Base-by-base conservation (phyloP, 2,113 vertebrate genomes). In the Myotis davidii region DNA sequence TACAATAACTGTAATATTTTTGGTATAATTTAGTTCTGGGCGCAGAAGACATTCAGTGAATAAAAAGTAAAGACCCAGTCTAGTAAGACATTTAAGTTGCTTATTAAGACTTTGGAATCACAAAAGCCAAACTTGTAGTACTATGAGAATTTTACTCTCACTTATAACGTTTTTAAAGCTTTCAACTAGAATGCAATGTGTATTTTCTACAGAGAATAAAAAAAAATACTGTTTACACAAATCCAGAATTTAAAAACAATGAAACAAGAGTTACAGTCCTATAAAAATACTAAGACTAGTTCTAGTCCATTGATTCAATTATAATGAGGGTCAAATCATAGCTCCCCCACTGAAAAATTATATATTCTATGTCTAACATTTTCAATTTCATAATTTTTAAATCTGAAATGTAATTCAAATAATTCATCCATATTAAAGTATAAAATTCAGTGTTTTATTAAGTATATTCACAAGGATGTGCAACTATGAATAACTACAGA, bases 331-430 rank as follows among this genome's bases (percentile, higher is more conserved):
- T 74, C 64, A 79, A 94, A 88, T 59, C 59, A 74, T 1, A 85
- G 76, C 23, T 64, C 6, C 25, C 8, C 17, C 6, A 76, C 29
- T 64, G 70, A 76, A 84, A 91, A 76, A 25, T 37, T 56, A 65
- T 16, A 81, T 3, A 79, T 69, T n/a, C 17, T 45, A 37, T 52
- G 37, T 25, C 18, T 79, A 78, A 96, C 10, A 87, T 48, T 89
- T 94, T 88, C 14, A 92, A 72, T 16, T 48, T 81, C 34, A 17
- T 59, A 88, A n/a, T 88, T 85, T 86, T 69, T 84, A 52, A 85
- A 74, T 54, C 0, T 25, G 12, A 85, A 42, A 27, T 18, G 39
- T 9, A 82, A 18, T 50, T 92, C n/a, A 87, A 72, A 65, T 88
- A 91, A n/a, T 25, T 61, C 39, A 64, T 0, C 0, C 8, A 45